Evolutionary conservation across 2,113 vertebrate species (phyloP), one percentile per base, ranked within the genome.

Genomic region (Astur gentilis): DNA sequence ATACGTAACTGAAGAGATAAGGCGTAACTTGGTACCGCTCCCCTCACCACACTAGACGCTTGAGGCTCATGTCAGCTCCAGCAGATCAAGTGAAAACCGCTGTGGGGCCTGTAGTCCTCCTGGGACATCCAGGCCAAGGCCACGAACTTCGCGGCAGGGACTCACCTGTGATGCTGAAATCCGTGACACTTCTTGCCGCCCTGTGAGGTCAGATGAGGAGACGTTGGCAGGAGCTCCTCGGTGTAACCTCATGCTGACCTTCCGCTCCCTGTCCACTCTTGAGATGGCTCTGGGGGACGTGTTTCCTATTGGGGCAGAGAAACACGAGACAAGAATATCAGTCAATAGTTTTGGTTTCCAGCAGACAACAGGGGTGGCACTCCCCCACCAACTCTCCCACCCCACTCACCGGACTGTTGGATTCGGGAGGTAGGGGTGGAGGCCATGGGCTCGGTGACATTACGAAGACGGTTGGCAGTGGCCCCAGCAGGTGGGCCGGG

Each of bases 211-310:
- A 66, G 99, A 99, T 6, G 99, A 99, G 23, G 99, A 99, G 81
- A 99, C 98, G 1, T 99, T 99, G 98, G 99, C 99, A 8, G 99
- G 99, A 21, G 99, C 99, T 7, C 99, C 99, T 58, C 99, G 98
- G 98, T 99, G 99, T 93, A 99, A 99, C 91, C 99, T 98, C 99
- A 99, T 99, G 98, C 99, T 99, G 97, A 99, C 99, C 96, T 99
- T 99, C 97, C 99, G 98, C 97, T 99, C 99, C 92, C 99, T 98
- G 98, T 99, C 99, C 64, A 99, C 99, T 95, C 99, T 99, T 49
- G 99, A 99, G 97, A 99, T 99, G n/a, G 99, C 99, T 96, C 99
- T 98, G 83, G 99, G 52, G 99, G 99, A 99, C 2, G 99, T 99
- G 98, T 99, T 99, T 91, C 99, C 99, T 99, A 58, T 49, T 4